Base-by-base conservation (phyloP, 2,888 invertebrate genomes). In the Lathronympha strigana region DNA sequence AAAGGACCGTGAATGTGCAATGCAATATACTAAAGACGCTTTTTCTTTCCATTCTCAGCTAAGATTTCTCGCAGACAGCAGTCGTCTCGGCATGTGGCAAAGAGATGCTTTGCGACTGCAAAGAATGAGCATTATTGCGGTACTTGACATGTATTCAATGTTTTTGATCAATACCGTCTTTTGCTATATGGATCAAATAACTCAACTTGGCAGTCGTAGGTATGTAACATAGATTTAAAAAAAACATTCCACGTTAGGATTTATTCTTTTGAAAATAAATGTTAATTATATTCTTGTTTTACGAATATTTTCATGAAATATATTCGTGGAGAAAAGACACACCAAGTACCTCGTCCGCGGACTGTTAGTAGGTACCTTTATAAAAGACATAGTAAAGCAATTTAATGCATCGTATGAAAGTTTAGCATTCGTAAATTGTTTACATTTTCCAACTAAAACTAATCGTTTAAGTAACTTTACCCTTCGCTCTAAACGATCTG, bases 381-480 rank as follows among this genome's bases (percentile, higher is more conserved):
- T n/a, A n/a, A n/a, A n/a, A n/a, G n/a, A n/a, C n/a, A n/a, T n/a
- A n/a, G n/a, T n/a, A n/a, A n/a, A n/a, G n/a, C n/a, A n/a, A n/a
- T n/a, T n/a, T n/a, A n/a, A n/a, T n/a, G 9, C 11, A 33, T 9
- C 33, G 17, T 4, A 17, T 11, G 17, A 50, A 40, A 13, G 50
- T 63, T 63, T 33, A 49, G 43, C 50, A 40, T 50, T n/a, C 8
- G 23, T 33, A 63, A 57, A 63, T 58, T 58, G 50, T 43, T 38
- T 9, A 8, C 23, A 15, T 58, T 43, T 23, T 51, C 36, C 25
- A 57, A 25, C 58, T 51, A 57, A 62, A 55, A 57, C 31, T 57
- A 64, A 58, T 64, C 31, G 33, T 50, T 64, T 58, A 64, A 43
- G 57, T 58, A 40, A 45, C 19, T n/a, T 49, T 38, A 31, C 13